Percentiles rank a stretch among this genome's conserved stretches.
Evolutionary conservation across 2,888 invertebrate genomes (phyloP).

Genomic region (Gortyna flavago): DNA sequence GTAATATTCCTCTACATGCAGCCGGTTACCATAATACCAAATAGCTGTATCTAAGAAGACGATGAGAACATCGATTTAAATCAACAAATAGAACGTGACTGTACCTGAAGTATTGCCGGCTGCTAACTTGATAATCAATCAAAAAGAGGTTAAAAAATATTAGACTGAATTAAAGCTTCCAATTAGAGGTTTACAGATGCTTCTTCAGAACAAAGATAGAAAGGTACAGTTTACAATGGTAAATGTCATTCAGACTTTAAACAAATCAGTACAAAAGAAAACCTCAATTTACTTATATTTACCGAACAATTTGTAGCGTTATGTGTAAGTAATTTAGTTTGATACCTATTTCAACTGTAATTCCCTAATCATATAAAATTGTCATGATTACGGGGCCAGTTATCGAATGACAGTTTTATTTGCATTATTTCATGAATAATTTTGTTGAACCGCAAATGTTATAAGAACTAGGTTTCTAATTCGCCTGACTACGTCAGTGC

Average conservation of each 20-base stretch:
- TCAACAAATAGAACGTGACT: not conserved
- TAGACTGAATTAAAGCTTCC: not conserved
- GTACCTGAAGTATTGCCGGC: not conserved
- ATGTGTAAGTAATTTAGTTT: constrained; percentile 51
- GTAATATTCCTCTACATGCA: constrained; percentile 17
- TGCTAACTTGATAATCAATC: not conserved
- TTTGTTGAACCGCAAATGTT: constrained; percentile 36
- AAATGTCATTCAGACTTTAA: not conserved
- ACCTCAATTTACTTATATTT: constrained; percentile 21
- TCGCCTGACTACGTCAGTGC: constrained; percentile 26
- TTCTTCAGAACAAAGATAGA: not conserved
- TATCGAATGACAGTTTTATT: constrained; percentile 45
- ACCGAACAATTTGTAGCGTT: constrained; percentile 33
- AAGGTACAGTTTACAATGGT: not conserved
- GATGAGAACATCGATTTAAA: not conserved
- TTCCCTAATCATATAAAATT: constrained; percentile 50
- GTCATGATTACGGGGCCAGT: constrained; percentile 19
- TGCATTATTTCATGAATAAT: constrained; percentile 44
- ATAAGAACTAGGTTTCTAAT: constrained; percentile 22
- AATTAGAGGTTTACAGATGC: no score
- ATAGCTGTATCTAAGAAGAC: not conserved
- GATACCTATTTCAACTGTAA: constrained; percentile 42
- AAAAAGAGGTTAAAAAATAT: no score
- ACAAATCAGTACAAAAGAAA: constrained; percentile 14
- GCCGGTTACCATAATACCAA: not conserved